Evolutionary conservation across 2,888 invertebrate genomes (phyloP).

Genomic region (Papilio gigon): DNA sequence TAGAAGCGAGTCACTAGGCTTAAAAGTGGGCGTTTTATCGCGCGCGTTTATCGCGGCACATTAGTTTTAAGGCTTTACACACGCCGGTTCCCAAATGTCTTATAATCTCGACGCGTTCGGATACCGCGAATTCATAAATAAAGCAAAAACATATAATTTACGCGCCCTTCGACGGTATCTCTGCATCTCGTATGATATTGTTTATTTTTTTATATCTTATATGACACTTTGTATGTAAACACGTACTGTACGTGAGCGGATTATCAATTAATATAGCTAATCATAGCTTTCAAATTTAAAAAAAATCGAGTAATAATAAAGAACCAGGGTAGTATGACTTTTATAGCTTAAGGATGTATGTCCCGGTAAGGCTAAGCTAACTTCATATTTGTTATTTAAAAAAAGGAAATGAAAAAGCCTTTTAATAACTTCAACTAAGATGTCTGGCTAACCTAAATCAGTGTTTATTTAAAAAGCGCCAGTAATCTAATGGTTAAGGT

Average conservation of each 20-base stretch:
- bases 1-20: constrained; percentile 59
- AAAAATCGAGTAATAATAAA: neutral
- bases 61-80: constrained; percentile 59
- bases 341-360: neutral
- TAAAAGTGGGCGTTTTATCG: constrained; percentile 54
- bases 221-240: constrained; percentile 40
- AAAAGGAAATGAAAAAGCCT: too few species aligned
- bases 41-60: constrained; percentile 58
- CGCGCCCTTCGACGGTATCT: constrained; percentile 50
- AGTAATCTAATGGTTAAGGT: too few species aligned
- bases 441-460: too few species aligned
- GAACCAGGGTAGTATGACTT: neutral
- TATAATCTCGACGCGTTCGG: constrained; percentile 54
- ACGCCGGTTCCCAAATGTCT: constrained; percentile 58
- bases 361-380: too few species aligned
- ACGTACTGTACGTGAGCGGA: constrained; percentile 29
- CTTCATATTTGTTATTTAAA: too few species aligned
- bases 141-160: constrained; percentile 55
- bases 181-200: constrained; percentile 53
- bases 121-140: constrained; percentile 60
- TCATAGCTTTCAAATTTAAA: neutral
- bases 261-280: constrained; percentile 31
- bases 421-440: too few species aligned
- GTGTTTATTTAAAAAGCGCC: too few species aligned
- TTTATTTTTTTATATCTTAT: constrained; percentile 56